Evolutionary conservation across 2,113 vertebrate genomes (phyloP), one percentile per base, ranked within the genome.

Genomic region (Alces alces): DNA sequence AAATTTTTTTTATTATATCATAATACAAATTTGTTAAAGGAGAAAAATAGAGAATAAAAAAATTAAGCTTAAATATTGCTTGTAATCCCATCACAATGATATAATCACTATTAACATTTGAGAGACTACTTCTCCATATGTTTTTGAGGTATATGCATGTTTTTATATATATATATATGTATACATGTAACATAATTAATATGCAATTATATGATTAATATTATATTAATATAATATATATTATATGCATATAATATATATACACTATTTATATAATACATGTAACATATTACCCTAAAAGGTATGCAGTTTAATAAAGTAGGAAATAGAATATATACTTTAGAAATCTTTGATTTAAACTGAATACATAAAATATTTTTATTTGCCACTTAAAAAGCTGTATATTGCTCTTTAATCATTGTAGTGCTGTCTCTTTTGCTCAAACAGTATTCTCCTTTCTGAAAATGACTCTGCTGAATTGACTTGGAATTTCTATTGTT

Each of bases 21-120:
- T 36, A 60, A 92, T 88, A 60, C n/a, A 8, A 82, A 97, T 27
- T 79, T 85, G 7, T 85, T 92, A 58, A 85, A 80, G 15, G 61
- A 95, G 52, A 89, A 95, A 96, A 95, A 23, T 60, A 47, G 39
- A 88, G 27, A 80, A 60, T 54, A 39, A 96, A 92, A 89, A 70
- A 80, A 87, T 87, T 52, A 91, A 88, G 50, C 2, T 82, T 28
- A 45, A 79, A 60, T 70, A 73, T 88, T 82, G 76, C 2, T 64
- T 93, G 13, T 60, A 82, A 89, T 47, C 39, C 13, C 27, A 54
- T 16, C 60, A 57, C 1, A 70, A n/a, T 27, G 30, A 39, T 30
- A 76, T 50, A 55, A 88, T 57, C 11, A 60, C 13, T 66, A 55
- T 60, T 86, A n/a, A 58, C 47, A 84, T 70, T 61, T 45, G 21